Conservation (phyloP, 2,113 vertebrate species). For the Antigone vipio region DNA sequence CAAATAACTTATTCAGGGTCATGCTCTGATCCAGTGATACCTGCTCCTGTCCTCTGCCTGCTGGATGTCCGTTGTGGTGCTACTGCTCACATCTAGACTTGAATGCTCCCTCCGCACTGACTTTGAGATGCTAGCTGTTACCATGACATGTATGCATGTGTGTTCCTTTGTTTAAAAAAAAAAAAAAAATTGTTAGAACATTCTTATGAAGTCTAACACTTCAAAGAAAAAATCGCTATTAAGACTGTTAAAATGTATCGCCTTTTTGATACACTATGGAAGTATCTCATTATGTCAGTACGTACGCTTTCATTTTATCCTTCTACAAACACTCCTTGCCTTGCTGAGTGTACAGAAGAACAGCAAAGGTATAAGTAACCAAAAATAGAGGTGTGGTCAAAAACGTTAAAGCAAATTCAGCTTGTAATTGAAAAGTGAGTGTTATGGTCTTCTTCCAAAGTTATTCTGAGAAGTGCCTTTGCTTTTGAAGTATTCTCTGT, state of each 20-base stretch:
- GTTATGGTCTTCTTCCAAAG: not conserved
- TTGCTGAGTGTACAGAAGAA: not conserved
- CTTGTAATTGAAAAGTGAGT: not conserved
- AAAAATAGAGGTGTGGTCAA: not conserved
- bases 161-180: not conserved
- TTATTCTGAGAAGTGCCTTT: not conserved
- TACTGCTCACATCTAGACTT: not conserved
- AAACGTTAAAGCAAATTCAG: not conserved
- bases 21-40: not conserved
- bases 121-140: not conserved
- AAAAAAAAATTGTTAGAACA: not conserved
- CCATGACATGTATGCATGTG: accelerated
- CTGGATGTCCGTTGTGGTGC: not conserved
- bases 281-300: not conserved
- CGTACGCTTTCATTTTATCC: not conserved
- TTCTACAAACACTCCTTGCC: not conserved
- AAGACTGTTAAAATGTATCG: not conserved
- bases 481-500: not conserved
- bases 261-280: not conserved
- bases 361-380: not conserved
- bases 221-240: not conserved
- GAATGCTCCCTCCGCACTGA: accelerated
- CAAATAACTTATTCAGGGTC: not conserved
- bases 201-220: not conserved
- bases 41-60: not conserved